These are phyloP conservation scores for Hesperophylax magnus DNA, from an alignment of 1,140 invertebrate genomes.

Conservation along the genomic window DNA sequence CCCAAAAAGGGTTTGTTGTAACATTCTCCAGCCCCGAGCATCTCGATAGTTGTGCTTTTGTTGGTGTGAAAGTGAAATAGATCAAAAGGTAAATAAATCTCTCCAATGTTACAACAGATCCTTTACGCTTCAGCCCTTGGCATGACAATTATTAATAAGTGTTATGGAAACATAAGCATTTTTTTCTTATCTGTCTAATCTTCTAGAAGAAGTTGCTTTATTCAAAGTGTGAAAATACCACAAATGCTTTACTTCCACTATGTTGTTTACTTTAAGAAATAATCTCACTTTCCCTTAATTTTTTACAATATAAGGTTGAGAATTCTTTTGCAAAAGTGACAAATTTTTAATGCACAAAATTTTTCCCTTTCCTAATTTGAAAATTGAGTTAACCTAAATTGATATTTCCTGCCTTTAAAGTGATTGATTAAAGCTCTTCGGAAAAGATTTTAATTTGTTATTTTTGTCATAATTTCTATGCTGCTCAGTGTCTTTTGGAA, in stretches of 20 bases:
- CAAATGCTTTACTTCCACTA: constrained; percentile 29
- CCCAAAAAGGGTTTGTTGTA: constrained; percentile 20
- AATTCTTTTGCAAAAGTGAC: constrained; percentile 16
- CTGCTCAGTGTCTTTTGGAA: constrained; percentile 97
- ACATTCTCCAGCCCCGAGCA: background rate
- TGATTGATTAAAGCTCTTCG: background rate
- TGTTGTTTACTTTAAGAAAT: constrained; percentile 3
- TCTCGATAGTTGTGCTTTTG: no score
- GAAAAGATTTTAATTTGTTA: constrained; percentile 61
- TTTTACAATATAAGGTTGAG: constrained; percentile 8
- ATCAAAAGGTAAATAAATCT: background rate
- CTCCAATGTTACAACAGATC: constrained; percentile 13
- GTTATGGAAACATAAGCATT: constrained; percentile 3
- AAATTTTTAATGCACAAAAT: constrained; percentile 5
- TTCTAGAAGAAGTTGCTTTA: constrained; percentile 26
- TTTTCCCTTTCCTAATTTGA: background rate
- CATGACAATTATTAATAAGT: constrained; percentile 40
- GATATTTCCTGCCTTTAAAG: background rate
- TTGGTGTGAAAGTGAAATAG: no score
- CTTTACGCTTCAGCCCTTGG: constrained; percentile 38
- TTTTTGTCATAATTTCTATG: constrained; percentile 71
- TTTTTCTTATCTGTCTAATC: background rate
- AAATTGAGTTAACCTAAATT: background rate
- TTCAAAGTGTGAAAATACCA: constrained; percentile 21
- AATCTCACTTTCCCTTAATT: constrained; percentile 10